Base-by-base conservation (phyloP, 2,113 vertebrate genomes). In the Aphyosemion australe region DNA sequence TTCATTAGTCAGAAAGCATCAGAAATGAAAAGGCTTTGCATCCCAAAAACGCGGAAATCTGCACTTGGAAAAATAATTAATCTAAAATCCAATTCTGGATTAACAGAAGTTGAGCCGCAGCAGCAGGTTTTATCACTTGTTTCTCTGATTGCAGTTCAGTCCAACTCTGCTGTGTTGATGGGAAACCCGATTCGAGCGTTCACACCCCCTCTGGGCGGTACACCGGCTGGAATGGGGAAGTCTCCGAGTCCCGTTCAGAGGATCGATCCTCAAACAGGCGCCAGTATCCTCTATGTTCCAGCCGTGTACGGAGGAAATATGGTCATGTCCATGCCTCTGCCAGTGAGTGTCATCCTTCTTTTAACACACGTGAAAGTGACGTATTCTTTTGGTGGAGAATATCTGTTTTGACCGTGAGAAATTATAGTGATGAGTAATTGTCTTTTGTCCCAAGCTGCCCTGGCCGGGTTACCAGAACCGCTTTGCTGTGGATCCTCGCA, bases 201-300 rank as follows among this genome's bases (percentile, higher is more conserved):
- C 84, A 96, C 96, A 69, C 97, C 97, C 73, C 96, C 97, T 74
- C 89, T 96, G 90, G 95, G 94, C 78, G 92, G 94, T 79, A 93
- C 94, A 72, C 90, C 94, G 32, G 89, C 89, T 60, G 94, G 93
- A 71, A 90, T 97, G 84, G 97, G 97, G 67, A 99, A 98, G 87
- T 99, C 97, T 82, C 97, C 97, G 81, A 99, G 97, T 89, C 97
- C 97, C 47, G 97, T 99, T 88, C 97, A 99, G 89, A 94, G 96
- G 90, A 96, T 99, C 88, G 97, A 99, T 87, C 97, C 97, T 71
- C 97, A 99, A 83, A 97, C 96, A 49, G 97, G 95, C 74, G 94
- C 97, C 85, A 98, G 97, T 86, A 98, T 99, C 89, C 94, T 99
- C 18, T 99, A 99, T 15, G 97, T 99, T 84, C 97, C 97, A 71